These are phyloP conservation scores for Tangara arthus DNA, from an alignment of 2,797 vertebrate species.

Conservation along the genomic window DNA sequence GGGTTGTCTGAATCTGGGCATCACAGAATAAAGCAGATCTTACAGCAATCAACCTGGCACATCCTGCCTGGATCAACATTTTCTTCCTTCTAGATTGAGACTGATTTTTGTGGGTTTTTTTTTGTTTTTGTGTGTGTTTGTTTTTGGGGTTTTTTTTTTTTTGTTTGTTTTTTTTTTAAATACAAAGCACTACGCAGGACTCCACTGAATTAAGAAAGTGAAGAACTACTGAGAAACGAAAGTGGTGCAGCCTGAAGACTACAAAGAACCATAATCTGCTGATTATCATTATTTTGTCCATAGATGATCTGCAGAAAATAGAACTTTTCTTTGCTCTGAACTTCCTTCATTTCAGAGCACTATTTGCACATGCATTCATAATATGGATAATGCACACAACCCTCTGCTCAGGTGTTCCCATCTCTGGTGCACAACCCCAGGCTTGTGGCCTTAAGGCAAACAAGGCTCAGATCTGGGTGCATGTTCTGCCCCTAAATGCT, in stretches of 20 bases:
- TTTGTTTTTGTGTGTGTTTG: too few species aligned
- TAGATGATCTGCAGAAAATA: background rate
- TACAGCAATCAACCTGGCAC: background rate
- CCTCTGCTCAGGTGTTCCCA: background rate
- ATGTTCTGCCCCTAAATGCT: background rate
- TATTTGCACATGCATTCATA: background rate
- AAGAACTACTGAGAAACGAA: background rate
- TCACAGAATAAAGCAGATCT: background rate
- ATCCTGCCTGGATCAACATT: background rate
- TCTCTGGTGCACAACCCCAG: background rate
- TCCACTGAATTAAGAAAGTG: background rate
- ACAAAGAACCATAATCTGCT: background rate
- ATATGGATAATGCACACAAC: accelerated
- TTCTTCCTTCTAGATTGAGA: background rate
- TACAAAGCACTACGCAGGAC: background rate
- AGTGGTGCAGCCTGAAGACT: background rate
- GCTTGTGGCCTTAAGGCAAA: background rate
- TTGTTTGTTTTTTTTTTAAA: background rate
- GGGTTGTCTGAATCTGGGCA: background rate
- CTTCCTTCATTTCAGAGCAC: background rate
- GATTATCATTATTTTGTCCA: background rate
- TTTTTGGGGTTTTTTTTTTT: too few species aligned
- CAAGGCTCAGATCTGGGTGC: background rate
- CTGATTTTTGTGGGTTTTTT: background rate
- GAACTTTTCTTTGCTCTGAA: background rate